These are phyloP conservation scores for Chironomus tepperi DNA, from an alignment of 1,140 invertebrate species.

Conservation along the genomic window DNA sequence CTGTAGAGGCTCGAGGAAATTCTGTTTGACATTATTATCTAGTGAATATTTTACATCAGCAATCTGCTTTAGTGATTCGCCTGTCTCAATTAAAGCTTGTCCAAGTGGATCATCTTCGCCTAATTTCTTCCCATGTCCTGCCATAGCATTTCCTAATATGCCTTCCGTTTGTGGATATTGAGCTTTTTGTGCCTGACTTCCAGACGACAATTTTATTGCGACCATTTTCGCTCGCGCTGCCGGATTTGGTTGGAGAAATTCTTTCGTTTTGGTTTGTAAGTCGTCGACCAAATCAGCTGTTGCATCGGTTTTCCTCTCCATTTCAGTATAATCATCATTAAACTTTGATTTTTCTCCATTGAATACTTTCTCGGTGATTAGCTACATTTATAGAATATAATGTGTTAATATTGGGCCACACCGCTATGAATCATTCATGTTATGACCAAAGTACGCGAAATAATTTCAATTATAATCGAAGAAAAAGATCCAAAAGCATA, in stretches of 20 bases:
- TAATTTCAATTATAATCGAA: no score
- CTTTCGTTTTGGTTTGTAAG: slow-evolving; percentile 92
- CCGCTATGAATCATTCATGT: no score
- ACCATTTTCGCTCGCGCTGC: slow-evolving; percentile 91
- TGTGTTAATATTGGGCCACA: neutral
- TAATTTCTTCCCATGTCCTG: slow-evolving; percentile 88
- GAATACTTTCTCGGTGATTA: slow-evolving; percentile 99
- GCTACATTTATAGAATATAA: slow-evolving; percentile 58
- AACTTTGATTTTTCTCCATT: slow-evolving; percentile 98
- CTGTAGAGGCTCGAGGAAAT: slow-evolving; percentile 95
- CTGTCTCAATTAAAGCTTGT: slow-evolving; percentile 86
- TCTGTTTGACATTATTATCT: slow-evolving; percentile 99
- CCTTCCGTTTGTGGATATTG: slow-evolving; percentile 98
- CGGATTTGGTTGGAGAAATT: slow-evolving; percentile 98
- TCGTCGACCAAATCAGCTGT: slow-evolving; percentile 93
- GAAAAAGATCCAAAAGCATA: no score
- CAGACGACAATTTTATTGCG: slow-evolving; percentile 83
- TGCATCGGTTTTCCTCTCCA: slow-evolving; percentile 99
- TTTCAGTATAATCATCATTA: slow-evolving; percentile 96
- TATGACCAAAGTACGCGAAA: no score
- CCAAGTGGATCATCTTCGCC: slow-evolving; percentile 92
- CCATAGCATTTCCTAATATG: slow-evolving; percentile 92
- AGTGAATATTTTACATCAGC: slow-evolving; percentile 98
- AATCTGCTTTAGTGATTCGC: slow-evolving; percentile 94
- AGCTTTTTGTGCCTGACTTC: slow-evolving; percentile 78